These are phyloP conservation scores for Aramus guarauna DNA, from an alignment of 2,113 vertebrate genomes.

Conservation along the genomic window DNA sequence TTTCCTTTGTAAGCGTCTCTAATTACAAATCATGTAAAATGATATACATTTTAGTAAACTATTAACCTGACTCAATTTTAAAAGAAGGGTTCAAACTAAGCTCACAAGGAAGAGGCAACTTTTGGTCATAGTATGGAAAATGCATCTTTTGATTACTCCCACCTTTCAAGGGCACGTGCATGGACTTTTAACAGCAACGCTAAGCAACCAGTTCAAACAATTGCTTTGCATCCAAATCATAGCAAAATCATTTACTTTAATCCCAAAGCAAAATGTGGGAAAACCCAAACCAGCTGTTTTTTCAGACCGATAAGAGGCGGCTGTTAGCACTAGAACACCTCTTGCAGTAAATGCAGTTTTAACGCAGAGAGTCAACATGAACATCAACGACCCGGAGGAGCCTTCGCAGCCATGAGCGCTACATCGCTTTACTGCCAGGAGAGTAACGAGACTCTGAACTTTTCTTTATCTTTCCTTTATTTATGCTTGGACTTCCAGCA, in stretches of 20 bases:
- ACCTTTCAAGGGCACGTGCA: background rate
- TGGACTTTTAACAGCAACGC: background rate
- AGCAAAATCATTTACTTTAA: background rate
- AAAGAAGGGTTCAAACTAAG: background rate
- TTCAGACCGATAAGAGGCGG: background rate
- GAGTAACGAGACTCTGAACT: constrained; percentile 43
- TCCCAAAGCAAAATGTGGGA: background rate
- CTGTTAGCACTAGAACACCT: background rate
- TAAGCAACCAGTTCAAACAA: background rate
- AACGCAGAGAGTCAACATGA: background rate
- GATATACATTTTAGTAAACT: background rate
- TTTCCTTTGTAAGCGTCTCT: background rate
- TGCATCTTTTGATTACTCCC: background rate
- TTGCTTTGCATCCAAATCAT: background rate
- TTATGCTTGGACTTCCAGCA: constrained; percentile 61
- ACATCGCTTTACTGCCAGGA: background rate
- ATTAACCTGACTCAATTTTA: background rate
- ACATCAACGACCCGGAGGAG: background rate
- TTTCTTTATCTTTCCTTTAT: constrained; percentile 67
- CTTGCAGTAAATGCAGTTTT: background rate
- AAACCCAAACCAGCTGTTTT: background rate
- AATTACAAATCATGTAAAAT: background rate
- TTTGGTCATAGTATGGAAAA: background rate
- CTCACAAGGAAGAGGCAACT: background rate
- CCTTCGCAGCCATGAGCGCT: background rate